Percentiles rank a stretch among this genome's conserved stretches.
These are phyloP conservation scores for Brienomyrus longianalis DNA, from an alignment of 2,113 vertebrate genomes.

Conservation along the genomic window DNA sequence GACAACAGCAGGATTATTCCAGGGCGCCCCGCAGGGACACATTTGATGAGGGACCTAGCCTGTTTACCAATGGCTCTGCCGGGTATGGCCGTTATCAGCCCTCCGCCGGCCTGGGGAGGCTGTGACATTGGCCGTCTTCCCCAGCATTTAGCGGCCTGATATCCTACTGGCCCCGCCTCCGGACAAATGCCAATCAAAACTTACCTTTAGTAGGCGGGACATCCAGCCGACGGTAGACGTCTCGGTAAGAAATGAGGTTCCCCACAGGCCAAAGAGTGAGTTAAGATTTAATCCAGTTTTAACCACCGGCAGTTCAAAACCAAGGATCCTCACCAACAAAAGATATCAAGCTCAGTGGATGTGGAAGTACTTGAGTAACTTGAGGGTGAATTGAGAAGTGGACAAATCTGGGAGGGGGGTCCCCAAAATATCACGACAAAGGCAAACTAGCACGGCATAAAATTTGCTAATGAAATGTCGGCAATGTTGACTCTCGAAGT, in stretches of 20 bases:
- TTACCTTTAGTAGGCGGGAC: neutral
- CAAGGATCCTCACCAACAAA: neutral
- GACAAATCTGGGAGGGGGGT: neutral
- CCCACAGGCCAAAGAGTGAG: neutral
- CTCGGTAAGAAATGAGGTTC: neutral
- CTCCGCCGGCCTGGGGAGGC: slow-evolving; percentile 10
- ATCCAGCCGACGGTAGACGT: neutral
- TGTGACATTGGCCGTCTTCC: neutral
- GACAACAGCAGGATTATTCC: slow-evolving; percentile 26
- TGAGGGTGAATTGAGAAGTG: neutral
- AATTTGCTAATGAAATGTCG: neutral
- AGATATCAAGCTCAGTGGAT: neutral
- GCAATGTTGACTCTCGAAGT: neutral
- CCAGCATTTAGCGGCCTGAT: neutral
- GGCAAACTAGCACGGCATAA: too few species aligned
- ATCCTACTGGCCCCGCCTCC: neutral
- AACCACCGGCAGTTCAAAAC: neutral
- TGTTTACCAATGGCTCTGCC: slow-evolving; percentile 39
- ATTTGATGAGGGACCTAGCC: slow-evolving; percentile 15
- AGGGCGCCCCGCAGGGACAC: slow-evolving; percentile 28
- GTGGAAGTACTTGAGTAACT: neutral
- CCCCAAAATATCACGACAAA: neutral
- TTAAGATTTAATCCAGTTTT: neutral
- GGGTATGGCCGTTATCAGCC: slow-evolving; percentile 41
- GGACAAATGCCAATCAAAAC: neutral